Percentiles rank a stretch among this genome's conserved stretches.
These are phyloP conservation scores for Chaunax sp. DNA, from an alignment of 2,797 vertebrate genomes.

Conservation along the genomic window DNA sequence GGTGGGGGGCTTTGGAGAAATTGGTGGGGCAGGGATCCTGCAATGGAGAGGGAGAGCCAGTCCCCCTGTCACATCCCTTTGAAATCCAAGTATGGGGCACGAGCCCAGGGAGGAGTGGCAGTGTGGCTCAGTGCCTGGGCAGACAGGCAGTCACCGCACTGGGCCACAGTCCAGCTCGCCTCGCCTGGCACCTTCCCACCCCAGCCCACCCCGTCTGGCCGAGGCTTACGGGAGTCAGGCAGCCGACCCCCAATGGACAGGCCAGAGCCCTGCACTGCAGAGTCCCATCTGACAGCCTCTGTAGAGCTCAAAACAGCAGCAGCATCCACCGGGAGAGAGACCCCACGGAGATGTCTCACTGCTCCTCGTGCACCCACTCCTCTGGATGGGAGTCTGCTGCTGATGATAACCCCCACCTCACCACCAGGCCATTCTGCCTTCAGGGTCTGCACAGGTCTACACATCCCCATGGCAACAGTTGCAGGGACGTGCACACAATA, in stretches of 20 bases:
- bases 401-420: slow-evolving; percentile 82
- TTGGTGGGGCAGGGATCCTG: slow-evolving; percentile 71
- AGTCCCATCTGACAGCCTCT: slow-evolving; percentile 52
- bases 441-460: slow-evolving; percentile 82
- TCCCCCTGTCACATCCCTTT: slow-evolving; percentile 82
- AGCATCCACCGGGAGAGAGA: slow-evolving; percentile 43
- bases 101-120: slow-evolving; percentile 85
- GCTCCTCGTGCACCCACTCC: slow-evolving; percentile 64
- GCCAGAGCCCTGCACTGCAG: slow-evolving; percentile 74
- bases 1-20: slow-evolving; percentile 55
- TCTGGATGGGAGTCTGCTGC: slow-evolving; percentile 79
- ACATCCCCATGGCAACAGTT: slow-evolving; percentile 88
- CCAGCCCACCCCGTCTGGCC: slow-evolving; percentile 80
- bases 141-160: slow-evolving; percentile 88
- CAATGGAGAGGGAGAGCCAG: slow-evolving; percentile 75
- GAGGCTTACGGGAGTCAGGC: slow-evolving; percentile 80
- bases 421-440: slow-evolving; percentile 78
- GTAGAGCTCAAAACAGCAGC: slow-evolving; percentile 47
- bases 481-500: slow-evolving; percentile 84
- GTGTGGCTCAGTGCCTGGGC: slow-evolving; percentile 84
- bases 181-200: slow-evolving; percentile 77
- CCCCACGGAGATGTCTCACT: slow-evolving; percentile 51
- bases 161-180: slow-evolving; percentile 83
- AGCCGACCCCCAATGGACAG: slow-evolving; percentile 83
- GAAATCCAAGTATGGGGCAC: slow-evolving; percentile 87